phyloP scores from a whole-genome alignment of 2,113 vertebrate genomes.

The Stegostoma tigrinum region DNA sequence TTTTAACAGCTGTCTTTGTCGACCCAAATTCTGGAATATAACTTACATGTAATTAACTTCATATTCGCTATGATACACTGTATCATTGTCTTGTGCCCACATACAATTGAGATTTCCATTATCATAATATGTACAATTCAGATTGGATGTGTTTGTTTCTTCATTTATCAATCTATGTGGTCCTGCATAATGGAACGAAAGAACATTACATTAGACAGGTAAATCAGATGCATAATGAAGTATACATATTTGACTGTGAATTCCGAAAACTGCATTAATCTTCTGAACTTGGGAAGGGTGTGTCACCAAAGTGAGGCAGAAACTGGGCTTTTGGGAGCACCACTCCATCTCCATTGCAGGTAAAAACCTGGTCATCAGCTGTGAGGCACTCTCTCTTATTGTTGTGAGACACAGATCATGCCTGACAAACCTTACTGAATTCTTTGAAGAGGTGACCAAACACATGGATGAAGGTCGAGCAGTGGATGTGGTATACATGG shows the following conservation, averaged over 20 bases:
- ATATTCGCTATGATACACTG: not conserved
- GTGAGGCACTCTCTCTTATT: no score
- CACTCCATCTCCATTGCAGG: no score
- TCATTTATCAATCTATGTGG: not conserved
- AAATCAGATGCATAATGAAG: not conserved
- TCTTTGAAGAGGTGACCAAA: no score
- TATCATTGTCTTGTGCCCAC: not conserved
- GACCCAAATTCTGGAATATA: no score
- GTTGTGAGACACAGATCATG: no score
- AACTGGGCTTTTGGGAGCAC: no score
- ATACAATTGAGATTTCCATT: not conserved
- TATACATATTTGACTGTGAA: not conserved
- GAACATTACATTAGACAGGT: not conserved
- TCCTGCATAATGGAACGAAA: not conserved
- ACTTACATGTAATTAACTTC: not conserved
- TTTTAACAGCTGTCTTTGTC: no score
- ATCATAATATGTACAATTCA: not conserved
- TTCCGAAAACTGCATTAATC: not conserved
- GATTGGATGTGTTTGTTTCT: not conserved
- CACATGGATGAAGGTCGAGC: no score
- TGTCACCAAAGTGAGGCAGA: no score
- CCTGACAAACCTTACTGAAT: no score
- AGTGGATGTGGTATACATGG: no score
- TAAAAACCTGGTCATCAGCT: no score
- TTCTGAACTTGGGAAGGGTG: not conserved